Evolutionary conservation across 2,888 invertebrate genomes (phyloP).

Genomic region (Apotomis betuletana): DNA sequence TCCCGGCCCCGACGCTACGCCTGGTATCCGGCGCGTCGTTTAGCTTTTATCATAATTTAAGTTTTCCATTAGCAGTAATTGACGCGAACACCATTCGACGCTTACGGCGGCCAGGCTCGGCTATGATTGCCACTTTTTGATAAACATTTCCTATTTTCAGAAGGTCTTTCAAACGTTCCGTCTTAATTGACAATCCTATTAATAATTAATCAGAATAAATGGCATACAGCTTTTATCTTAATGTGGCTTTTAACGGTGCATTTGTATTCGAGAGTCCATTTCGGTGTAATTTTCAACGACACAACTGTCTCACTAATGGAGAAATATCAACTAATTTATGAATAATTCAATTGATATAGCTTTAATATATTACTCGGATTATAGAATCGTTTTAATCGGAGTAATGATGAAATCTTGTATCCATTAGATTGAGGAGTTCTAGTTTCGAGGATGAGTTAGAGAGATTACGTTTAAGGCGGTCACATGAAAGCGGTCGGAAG

Average conservation of each 20-base stretch:
- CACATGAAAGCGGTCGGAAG: constrained; percentile 52
- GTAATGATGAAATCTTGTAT: constrained; percentile 58
- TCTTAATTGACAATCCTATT: constrained; percentile 80
- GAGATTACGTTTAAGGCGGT: constrained; percentile 42
- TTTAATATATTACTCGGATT: constrained; percentile 58
- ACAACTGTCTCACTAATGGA: constrained; percentile 74
- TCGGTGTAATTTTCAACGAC: constrained; percentile 72
- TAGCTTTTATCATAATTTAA: constrained; percentile 84
- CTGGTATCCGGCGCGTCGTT: constrained; percentile 70
- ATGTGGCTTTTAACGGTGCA: constrained; percentile 77
- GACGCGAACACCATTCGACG: constrained; percentile 83
- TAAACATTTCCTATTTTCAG: constrained; percentile 79
- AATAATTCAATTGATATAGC: constrained; percentile 64
- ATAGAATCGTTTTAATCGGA: constrained; percentile 57
- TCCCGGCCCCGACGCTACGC: constrained; percentile 47
- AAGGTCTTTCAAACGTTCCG: constrained; percentile 66
- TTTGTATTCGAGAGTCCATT: constrained; percentile 76
- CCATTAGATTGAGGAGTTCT: constrained; percentile 55
- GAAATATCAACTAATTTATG: constrained; percentile 73
- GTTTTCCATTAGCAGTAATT: constrained; percentile 83
- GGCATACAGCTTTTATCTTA: constrained; percentile 79
- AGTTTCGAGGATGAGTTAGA: constrained; percentile 9
- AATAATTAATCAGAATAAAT: constrained; percentile 80
- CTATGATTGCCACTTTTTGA: constrained; percentile 78
- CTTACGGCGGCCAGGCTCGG: constrained; percentile 73